These are phyloP conservation scores for Ginglymostoma cirratum DNA, from an alignment of 2,113 vertebrate genomes.

Conservation along the genomic window DNA sequence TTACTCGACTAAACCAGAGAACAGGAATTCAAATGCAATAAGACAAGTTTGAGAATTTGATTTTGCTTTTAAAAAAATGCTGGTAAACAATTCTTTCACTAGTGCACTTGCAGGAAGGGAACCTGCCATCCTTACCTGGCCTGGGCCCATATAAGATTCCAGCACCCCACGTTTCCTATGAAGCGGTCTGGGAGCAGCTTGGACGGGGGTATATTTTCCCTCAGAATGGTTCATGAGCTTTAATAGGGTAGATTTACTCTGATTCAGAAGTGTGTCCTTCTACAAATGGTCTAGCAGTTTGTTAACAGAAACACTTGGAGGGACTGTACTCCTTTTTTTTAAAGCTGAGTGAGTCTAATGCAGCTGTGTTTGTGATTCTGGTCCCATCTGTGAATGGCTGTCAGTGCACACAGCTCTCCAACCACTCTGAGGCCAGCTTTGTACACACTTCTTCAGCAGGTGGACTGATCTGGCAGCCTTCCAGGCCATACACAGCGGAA, in stretches of 20 bases:
- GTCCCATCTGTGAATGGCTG: conserved; percentile 73
- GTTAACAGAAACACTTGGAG: neutral
- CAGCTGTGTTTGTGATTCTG: conserved; percentile 76
- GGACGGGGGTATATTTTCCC: neutral
- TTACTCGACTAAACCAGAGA: neutral
- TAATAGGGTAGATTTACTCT: neutral
- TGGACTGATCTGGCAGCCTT: conserved; percentile 70
- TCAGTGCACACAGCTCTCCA: conserved; percentile 79
- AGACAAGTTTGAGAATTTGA: neutral
- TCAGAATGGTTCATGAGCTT: neutral
- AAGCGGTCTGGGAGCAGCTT: neutral
- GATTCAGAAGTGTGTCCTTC: neutral
- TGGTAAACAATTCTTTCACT: neutral
- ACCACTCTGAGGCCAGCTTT: conserved; percentile 80
- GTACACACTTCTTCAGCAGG: conserved; percentile 80
- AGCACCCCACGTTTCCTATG: neutral
- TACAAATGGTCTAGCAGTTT: neutral
- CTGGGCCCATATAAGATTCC: neutral
- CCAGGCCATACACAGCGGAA: conserved; percentile 74
- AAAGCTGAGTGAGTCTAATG: conserved; percentile 67
- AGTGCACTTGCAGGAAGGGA: neutral
- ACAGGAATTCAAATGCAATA: neutral
- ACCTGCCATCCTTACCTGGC: neutral
- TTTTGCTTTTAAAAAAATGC: neutral
- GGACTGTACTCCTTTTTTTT: conserved; percentile 54